Evolutionary conservation across 1,140 invertebrate genomes (phyloP), one percentile per base, ranked within the genome.

Genomic region (Pseudoatta argentina): DNA sequence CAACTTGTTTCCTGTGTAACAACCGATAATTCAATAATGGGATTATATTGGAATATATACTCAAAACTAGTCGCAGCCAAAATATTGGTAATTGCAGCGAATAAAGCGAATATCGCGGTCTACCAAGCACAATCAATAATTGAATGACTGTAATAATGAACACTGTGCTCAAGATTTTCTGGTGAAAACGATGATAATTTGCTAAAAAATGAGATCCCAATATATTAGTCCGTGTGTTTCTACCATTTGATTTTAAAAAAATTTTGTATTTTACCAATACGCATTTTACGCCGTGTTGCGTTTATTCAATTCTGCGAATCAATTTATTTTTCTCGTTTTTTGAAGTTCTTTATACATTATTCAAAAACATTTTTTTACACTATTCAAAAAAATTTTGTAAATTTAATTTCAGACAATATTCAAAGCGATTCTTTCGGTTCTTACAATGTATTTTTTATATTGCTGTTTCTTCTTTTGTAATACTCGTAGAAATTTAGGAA

Each of bases 61-160:
- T 10, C n/a, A 14, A 34, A 34, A 61, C 12, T 48, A 39, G 44
- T 86, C 64, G 16, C 2, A 30, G 34, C 1, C 8, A 30, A 77
- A 34, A 18, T 7, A 16, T 85, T 48, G 57, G 78, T 55, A 16
- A 2, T 48, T 4, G 69, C 24, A 61, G 8, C 27, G 76, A 44
- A 18, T 48, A 24, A 55, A 55, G 21, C 14, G 27, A 53, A 57
- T 24, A 57, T 27, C 12, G 72, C 71, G 30, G 51, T 48, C 6
- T 75, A 75, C 71, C 81, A 24, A 48, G 14, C 27, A 24, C 69
- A 75, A 75, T 24, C 39, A 34, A 77, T 77, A 77, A 87, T 79
- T 72, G 48, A 67, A 61, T 57, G 24, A 86, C 44, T 16, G 21
- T 16, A 30, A 27, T 57, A 86, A 67, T 27, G 53, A 27, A 71